Evolutionary conservation across 1,140 invertebrate species (phyloP).

Genomic region (Campodea augens): DNA sequence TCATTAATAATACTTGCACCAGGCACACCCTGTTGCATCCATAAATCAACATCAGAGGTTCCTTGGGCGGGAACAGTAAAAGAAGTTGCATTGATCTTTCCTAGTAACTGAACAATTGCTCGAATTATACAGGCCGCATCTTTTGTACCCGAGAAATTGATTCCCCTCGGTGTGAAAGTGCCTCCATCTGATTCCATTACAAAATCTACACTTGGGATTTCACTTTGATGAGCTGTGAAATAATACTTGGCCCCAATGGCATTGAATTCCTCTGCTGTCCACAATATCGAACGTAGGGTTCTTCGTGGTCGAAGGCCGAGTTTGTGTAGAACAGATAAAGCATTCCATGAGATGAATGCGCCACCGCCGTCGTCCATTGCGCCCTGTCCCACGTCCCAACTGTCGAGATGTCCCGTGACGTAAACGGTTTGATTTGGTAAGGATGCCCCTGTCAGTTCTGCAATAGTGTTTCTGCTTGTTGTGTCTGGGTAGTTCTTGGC

Average conservation of each 20-base stretch:
- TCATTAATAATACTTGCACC: constrained; percentile 42
- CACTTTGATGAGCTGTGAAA: constrained; percentile 19
- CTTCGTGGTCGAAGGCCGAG: constrained; percentile 25
- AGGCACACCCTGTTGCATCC: constrained; percentile 40
- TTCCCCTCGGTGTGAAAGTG: constrained; percentile 27
- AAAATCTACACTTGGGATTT: constrained; percentile 22
- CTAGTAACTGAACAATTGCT: constrained; percentile 25
- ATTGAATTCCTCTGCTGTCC: constrained; percentile 32
- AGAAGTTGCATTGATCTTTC: constrained; percentile 31
- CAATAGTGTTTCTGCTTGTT: constrained; percentile 24
- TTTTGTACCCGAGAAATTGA: constrained; percentile 16
- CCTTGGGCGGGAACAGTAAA: constrained; percentile 21
- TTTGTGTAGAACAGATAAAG: constrained; percentile 22
- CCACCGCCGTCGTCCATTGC: constrained; percentile 20
- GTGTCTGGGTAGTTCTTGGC: constrained; percentile 18
- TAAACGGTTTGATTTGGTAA: constrained; percentile 27
- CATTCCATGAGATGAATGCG: constrained; percentile 29
- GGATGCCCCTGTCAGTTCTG: constrained; percentile 23
- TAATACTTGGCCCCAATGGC: constrained; percentile 22
- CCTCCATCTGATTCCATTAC: constrained; percentile 34
- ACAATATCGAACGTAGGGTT: constrained; percentile 30
- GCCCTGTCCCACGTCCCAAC: constrained; percentile 35
- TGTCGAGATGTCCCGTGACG: constrained; percentile 33
- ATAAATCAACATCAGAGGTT: constrained; percentile 43
- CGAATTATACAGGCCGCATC: constrained; percentile 17